Evolutionary conservation across 2,888 invertebrate genomes (phyloP).

Genomic region (Pyrrhosoma nymphula): DNA sequence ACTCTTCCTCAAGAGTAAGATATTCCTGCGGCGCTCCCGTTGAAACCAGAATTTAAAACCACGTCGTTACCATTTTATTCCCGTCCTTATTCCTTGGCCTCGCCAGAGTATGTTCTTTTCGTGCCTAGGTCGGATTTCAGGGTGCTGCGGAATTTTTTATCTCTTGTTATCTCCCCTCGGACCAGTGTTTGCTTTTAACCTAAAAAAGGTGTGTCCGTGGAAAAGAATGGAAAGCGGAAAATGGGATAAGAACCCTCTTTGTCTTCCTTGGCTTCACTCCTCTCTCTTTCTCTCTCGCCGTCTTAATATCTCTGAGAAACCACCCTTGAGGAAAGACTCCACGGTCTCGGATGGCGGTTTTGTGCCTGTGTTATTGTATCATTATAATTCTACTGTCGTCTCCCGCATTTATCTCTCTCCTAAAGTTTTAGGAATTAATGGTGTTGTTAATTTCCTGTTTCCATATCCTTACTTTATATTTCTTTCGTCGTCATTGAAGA

Average conservation of each 20-base stretch:
- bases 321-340: neutral
- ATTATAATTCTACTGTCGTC: neutral
- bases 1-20: constrained; percentile 7
- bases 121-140: constrained; percentile 48
- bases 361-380: neutral
- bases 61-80: constrained; percentile 14
- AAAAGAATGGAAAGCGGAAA: constrained; percentile 39
- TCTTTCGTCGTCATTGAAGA: no score
- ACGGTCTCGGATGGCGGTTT: neutral
- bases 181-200: constrained; percentile 66
- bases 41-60: constrained; percentile 14
- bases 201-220: constrained; percentile 40
- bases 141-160: constrained; percentile 36
- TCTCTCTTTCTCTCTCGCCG: constrained; percentile 21
- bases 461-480: no score
- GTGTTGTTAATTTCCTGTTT: neutral
- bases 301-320: neutral
- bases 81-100: neutral
- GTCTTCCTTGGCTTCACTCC: neutral
- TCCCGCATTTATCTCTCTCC: neutral
- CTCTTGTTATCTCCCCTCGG: constrained; percentile 46
- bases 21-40: neutral
- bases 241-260: constrained; percentile 56
- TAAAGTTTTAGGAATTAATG: neutral
- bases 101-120: constrained; percentile 22